Base-by-base conservation (phyloP, 2,797 vertebrate species). In the Sternarchorhynchus goeldii region DNA sequence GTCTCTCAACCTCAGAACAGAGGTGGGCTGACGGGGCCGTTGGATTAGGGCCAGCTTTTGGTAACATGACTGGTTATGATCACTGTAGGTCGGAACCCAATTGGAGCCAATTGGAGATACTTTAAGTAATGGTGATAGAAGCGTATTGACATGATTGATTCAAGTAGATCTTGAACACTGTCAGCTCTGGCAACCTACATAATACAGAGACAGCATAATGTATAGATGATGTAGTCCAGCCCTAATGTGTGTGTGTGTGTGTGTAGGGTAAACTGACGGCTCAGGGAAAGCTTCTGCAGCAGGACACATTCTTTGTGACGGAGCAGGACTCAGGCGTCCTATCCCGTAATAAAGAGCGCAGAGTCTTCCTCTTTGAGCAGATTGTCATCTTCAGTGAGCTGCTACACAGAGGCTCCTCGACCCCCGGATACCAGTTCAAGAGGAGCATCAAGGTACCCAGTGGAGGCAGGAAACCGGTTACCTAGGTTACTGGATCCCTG, bases 291-390 rank as follows among this genome's bases (percentile, higher is more conserved):
- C 93, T 99, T 79, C 91, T 99, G 70, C 96, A 96, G 89, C 97
- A 99, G 92, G 96, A 99, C 87, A 99, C 96, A 0, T 98, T 99
- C 92, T 98, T 95, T 0, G 97, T 99, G 29, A 96, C 93, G 0
- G 97, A 99, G 91, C 95, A 97, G 90, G 97, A 98, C 4, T 93
- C 96, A 0, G 94, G 96, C 0, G 92, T 96, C 31, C 88, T 97
- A 68, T 98, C 96, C n/a, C 95, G 96, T 25, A 96, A 96, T 1
- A 99, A 99, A 87, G 97, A 99, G 83, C 92, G 97, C 3, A 85
- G 95, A 0, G 95, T 99, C 41, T 99, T 99, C 90, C 95, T 99
- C 76, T 99, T 99, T 0, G 97, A 99, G 88, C 97, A 99, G 87
- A 95, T 98, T 4, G 89, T 98, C 88, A 99, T 99, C 88, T 98